Evolutionary conservation across 2,888 invertebrate genomes (phyloP), one percentile per base, ranked within the genome.

Genomic region (Thymelicus lineola): DNA sequence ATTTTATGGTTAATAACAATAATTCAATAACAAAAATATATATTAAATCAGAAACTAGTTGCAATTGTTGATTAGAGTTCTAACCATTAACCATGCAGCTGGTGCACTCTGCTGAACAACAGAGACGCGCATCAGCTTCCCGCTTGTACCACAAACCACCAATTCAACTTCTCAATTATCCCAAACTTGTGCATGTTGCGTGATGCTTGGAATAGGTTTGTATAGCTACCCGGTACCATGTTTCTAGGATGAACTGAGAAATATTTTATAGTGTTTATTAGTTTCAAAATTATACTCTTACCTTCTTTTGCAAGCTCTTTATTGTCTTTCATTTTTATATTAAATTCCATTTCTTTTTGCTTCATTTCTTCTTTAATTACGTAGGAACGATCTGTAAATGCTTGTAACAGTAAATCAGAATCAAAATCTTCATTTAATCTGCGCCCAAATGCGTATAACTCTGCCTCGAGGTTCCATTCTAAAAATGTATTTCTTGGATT

Each of bases 391-490:
- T 98, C 96, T 53, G 96, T 96, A 71, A 99, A 96, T 0, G 98
- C 98, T 79, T 94, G 94, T 67, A 96, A 94, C 38, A 99, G 87
- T 15, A 96, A 85, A 20, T 95, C 91, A 0, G 94, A 88, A 72
- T 97, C 94, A 80, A 99, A 97, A 6, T 97, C 95, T 91, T 99
- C 99, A 35, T 96, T 95, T 15, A 99, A 90, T 36, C 99, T 94
- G 81, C 96, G 96, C 10, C 96, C 96, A 93, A 99, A 99, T 0
- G 98, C 97, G 90, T 94, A 98, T 3, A 99, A 74, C 90, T 99
- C 98, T 0, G 97, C 95, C 77, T 96, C 95, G 77, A 97, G 96
- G 83, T 98, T 98, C 98, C 98, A 98, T 80, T 97, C 97, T n/a
- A 96, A 77, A 81, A 94, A 97, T 9, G 94, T 93, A 36, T 95